Evolutionary conservation across 2,888 invertebrate genomes (phyloP).

Genomic region (Drosophila dives): DNA sequence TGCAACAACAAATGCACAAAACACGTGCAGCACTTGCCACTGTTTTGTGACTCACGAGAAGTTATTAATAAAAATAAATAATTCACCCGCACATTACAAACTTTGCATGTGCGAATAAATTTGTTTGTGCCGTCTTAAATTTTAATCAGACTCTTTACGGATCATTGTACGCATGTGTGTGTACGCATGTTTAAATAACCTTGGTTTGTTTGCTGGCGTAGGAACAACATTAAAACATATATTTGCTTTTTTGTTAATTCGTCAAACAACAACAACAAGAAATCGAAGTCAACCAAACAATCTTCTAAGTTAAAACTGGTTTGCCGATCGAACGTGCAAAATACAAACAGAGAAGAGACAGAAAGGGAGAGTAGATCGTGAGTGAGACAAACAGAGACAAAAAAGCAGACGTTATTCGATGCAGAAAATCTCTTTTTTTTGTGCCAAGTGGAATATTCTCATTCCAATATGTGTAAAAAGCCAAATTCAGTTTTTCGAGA

Average conservation of each 20-base stretch:
- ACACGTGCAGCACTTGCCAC: conserved; percentile 36
- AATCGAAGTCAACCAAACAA: conserved; percentile 28
- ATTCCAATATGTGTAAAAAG: conserved; percentile 2
- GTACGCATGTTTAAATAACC: conserved; percentile 38
- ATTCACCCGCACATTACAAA: conserved; percentile 38
- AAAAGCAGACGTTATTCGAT: conserved; percentile 1
- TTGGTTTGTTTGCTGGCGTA: conserved; percentile 53
- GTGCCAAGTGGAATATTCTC: conserved; percentile 13
- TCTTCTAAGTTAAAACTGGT: conserved; percentile 47
- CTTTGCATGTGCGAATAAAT: conserved; percentile 45
- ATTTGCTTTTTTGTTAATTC: conserved; percentile 19
- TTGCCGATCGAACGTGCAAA: conserved; percentile 43
- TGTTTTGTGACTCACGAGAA: conserved; percentile 42
- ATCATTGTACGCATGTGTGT: background rate
- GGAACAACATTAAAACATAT: conserved; percentile 7
- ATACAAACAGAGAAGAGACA: conserved; percentile 38
- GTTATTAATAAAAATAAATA: conserved; percentile 32
- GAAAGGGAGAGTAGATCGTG: conserved; percentile 3
- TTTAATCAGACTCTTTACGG: conserved; percentile 12
- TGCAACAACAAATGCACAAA: conserved; percentile 35
- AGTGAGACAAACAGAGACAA: background rate
- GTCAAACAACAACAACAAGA: conserved; percentile 21
- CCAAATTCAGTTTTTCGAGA: conserved; percentile 26
- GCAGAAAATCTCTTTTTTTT: conserved; percentile 2
- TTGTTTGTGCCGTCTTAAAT: background rate